phyloP scores from a whole-genome alignment of 1,140 invertebrate species.

The Globodera ellingtonae region DNA sequence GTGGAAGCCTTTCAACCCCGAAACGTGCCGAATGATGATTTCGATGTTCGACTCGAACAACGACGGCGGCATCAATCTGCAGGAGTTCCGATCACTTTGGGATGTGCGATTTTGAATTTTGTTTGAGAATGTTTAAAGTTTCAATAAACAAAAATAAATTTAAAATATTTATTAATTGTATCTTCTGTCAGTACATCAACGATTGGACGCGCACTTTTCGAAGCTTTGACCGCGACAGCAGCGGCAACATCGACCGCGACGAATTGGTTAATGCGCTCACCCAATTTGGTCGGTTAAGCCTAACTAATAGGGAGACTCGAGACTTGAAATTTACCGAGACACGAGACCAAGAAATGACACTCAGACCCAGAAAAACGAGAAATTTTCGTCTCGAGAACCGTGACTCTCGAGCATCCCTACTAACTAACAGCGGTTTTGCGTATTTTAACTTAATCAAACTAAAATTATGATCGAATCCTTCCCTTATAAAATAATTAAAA shows the following conservation, averaged over 20 bases:
- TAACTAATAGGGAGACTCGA: neutral
- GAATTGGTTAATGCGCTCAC: slow-evolving; percentile 87
- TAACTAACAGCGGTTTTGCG: no score
- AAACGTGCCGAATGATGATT: slow-evolving; percentile 92
- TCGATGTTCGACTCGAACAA: slow-evolving; percentile 75
- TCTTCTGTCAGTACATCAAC: slow-evolving; percentile 81
- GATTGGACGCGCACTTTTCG: slow-evolving; percentile 88
- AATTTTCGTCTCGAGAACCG: no score
- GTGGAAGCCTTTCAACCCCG: slow-evolving; percentile 95
- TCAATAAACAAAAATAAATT: neutral
- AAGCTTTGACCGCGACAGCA: slow-evolving; percentile 89
- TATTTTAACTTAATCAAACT: no score
- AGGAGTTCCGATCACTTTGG: slow-evolving; percentile 14
- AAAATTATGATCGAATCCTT: no score
- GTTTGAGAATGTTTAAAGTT: slow-evolving; percentile 1
- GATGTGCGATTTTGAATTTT: slow-evolving; percentile 75
- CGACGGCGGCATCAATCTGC: slow-evolving; percentile 31
- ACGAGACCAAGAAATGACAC: no score
- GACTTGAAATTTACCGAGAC: no score
- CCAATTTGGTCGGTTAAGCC: slow-evolving; percentile 76
- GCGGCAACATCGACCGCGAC: slow-evolving; percentile 87
- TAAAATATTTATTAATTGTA: neutral
- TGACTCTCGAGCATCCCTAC: no score
- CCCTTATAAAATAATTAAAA: no score
- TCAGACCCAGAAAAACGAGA: no score